phyloP scores from a whole-genome alignment of 1,140 invertebrate species.

The Atta cephalotes region DNA sequence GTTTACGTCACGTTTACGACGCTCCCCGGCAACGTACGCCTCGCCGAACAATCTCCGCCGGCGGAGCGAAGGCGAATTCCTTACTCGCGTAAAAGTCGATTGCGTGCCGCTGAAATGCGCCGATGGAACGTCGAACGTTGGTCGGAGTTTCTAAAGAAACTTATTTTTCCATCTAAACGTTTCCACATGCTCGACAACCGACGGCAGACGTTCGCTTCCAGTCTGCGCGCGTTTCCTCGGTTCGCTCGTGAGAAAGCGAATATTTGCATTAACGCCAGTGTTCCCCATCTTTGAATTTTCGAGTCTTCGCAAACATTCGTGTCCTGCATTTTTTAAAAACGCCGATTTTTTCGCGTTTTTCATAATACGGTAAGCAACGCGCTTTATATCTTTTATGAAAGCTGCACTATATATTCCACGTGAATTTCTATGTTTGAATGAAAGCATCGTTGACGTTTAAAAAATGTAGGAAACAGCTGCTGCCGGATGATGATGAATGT shows the following conservation, averaged over 20 bases:
- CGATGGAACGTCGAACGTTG: conserved; percentile 49
- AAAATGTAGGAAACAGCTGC: not conserved
- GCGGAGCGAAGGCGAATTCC: conserved; percentile 37
- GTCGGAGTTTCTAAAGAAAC: conserved; percentile 62
- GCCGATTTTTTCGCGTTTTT: conserved; percentile 17
- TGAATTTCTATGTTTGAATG: not conserved
- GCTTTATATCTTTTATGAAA: not conserved
- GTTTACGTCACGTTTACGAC: conserved; percentile 70
- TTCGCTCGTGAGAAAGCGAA: conserved; percentile 33
- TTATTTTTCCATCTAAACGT: conserved; percentile 64
- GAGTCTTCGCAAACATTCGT: conserved; percentile 46
- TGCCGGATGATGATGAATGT: conserved; percentile 40
- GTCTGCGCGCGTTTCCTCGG: conserved; percentile 32
- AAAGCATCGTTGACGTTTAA: not conserved
- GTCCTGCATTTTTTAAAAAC: conserved; percentile 41
- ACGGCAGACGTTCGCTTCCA: conserved; percentile 58
- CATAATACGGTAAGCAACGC: not conserved
- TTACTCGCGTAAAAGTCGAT: conserved; percentile 49
- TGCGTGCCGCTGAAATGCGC: conserved; percentile 55
- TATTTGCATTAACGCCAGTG: conserved; percentile 56
- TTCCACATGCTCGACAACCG: conserved; percentile 47
- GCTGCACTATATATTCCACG: not conserved
- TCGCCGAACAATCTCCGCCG: conserved; percentile 45
- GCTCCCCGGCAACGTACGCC: conserved; percentile 49
- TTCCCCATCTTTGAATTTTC: conserved; percentile 40